These are phyloP conservation scores for Zosterops hypoxanthus DNA, from an alignment of 2,113 vertebrate genomes.

Conservation along the genomic window DNA sequence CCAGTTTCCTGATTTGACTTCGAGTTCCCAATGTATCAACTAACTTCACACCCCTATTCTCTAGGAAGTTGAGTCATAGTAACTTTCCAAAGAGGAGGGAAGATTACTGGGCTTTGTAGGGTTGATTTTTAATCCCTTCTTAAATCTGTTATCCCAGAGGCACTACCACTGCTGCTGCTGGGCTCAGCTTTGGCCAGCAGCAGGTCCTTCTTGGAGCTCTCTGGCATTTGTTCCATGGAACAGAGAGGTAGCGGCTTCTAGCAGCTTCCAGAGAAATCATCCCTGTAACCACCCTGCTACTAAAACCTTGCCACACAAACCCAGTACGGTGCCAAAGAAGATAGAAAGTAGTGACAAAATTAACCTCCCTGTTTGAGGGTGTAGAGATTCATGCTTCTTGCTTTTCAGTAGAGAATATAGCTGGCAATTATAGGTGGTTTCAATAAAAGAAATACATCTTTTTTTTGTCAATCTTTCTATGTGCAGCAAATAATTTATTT, in stretches of 20 bases:
- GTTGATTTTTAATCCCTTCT: neutral
- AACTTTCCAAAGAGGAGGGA: neutral
- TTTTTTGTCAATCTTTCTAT: neutral
- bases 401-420: neutral
- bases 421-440: neutral
- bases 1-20: neutral
- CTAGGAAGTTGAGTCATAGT: neutral
- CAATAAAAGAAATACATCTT: neutral
- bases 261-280: neutral
- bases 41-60: neutral
- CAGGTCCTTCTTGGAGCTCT: neutral
- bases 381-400: neutral
- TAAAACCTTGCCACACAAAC: neutral
- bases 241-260: neutral
- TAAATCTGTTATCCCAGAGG: neutral
- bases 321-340: neutral
- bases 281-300: too few relatives aligned
- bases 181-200: neutral
- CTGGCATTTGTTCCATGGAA: neutral
- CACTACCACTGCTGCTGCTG: neutral
- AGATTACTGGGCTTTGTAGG: neutral
- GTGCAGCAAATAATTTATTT: neutral
- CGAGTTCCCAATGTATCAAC: rapidly evolving
- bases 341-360: neutral
- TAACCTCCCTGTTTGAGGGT: neutral